These are phyloP conservation scores for Drosophila siamana DNA, from an alignment of 2,888 invertebrate species.

Conservation along the genomic window DNA sequence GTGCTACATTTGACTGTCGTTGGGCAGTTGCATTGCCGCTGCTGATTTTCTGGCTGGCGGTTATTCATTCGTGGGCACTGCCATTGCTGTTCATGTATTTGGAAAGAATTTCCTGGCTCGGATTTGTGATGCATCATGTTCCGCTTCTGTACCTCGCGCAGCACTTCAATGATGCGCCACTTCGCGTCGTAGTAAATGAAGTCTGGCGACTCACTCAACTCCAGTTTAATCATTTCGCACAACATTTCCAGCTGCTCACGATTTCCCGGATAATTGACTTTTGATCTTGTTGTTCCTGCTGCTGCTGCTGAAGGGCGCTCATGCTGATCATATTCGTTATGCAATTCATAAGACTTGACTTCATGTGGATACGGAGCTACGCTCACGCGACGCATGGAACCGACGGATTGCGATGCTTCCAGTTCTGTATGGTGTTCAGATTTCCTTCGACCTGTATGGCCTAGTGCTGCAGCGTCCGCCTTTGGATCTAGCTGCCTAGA, in stretches of 20 bases:
- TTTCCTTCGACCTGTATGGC: too few relatives aligned
- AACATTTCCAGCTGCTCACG: slow-evolving; percentile 62
- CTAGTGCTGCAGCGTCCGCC: too few relatives aligned
- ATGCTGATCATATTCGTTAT: too few relatives aligned
- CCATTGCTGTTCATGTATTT: background rate
- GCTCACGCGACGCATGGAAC: too few relatives aligned
- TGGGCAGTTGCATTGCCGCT: background rate
- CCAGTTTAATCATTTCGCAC: slow-evolving; percentile 71
- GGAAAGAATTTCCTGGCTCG: background rate
- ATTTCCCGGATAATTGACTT: slow-evolving; percentile 14
- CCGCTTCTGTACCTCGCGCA: slow-evolving; percentile 72
- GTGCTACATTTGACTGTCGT: background rate
- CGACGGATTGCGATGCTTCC: too few relatives aligned
- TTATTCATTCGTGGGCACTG: too few relatives aligned
- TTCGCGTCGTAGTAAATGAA: slow-evolving; percentile 75
- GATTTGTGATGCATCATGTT: slow-evolving; percentile 53
- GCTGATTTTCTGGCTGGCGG: background rate
- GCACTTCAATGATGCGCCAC: slow-evolving; percentile 75
- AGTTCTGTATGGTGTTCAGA: too few relatives aligned
- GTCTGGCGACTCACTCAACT: slow-evolving; percentile 64
- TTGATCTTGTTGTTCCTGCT: too few relatives aligned
- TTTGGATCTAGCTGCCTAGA: too few relatives aligned
- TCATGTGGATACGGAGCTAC: too few relatives aligned
- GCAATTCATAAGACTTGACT: too few relatives aligned
- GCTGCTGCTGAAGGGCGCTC: too few relatives aligned